Evolutionary conservation across 2,888 invertebrate species (phyloP).

Genomic region (Athalia circularis): DNA sequence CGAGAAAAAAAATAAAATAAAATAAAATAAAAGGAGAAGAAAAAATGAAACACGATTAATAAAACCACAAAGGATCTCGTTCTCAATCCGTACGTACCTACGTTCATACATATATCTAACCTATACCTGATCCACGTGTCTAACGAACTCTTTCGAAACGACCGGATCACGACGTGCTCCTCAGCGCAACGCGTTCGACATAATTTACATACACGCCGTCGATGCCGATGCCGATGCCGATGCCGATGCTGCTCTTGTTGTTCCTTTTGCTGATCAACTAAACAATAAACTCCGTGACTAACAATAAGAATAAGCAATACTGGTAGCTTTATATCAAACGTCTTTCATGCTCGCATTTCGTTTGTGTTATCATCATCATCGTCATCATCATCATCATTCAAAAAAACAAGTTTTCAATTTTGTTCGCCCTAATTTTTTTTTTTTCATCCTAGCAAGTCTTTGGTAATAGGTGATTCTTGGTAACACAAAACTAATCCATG

Average conservation of each 20-base stretch:
- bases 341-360: too few species aligned
- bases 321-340: too few species aligned
- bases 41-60: not conserved
- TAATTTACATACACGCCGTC: constrained; percentile 37
- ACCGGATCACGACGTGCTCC: constrained; percentile 42
- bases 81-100: constrained; percentile 30
- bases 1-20: not conserved
- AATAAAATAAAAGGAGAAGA: too few species aligned
- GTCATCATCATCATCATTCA: too few species aligned
- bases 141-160: constrained; percentile 35
- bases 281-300: not conserved
- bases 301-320: too few species aligned
- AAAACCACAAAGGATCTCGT: constrained; percentile 47
- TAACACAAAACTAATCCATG: too few species aligned
- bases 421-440: too few species aligned
- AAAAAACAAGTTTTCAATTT: too few species aligned
- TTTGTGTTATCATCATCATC: too few species aligned
- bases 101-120: not conserved
- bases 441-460: too few species aligned
- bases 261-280: constrained; percentile 4
- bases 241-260: not conserved
- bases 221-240: not conserved
- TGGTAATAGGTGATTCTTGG: too few species aligned
- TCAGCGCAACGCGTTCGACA: constrained; percentile 21
- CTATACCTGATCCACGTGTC: constrained; percentile 19